These are phyloP conservation scores for Phyllostomus discolor DNA, from an alignment of 2,113 vertebrate genomes.

Conservation along the genomic window DNA sequence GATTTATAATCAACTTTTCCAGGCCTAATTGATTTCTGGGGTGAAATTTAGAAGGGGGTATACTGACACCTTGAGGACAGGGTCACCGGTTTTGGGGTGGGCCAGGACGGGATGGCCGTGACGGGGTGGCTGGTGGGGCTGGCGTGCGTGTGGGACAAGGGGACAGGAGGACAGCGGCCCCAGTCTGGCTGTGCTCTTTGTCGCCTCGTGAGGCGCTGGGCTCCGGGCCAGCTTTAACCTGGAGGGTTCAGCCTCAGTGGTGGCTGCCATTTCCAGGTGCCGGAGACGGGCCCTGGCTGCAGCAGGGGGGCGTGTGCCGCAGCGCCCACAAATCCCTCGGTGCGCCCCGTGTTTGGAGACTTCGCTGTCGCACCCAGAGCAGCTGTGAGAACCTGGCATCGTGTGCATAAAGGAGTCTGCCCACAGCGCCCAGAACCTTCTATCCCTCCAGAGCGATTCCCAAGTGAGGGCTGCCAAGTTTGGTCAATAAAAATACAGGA, in stretches of 20 bases:
- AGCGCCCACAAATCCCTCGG: background rate
- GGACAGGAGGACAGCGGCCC: background rate
- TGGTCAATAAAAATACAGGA: background rate
- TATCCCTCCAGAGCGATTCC: background rate
- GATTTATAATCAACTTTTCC: constrained; percentile 74
- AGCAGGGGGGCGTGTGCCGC: accelerated
- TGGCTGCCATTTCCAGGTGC: background rate
- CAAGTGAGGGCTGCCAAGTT: background rate
- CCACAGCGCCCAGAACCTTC: background rate
- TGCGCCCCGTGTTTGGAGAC: background rate
- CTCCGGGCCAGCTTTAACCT: background rate
- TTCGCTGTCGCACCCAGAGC: accelerated
- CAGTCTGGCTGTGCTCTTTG: background rate
- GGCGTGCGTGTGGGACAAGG: accelerated
- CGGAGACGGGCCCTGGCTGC: accelerated
- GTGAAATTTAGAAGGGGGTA: constrained; percentile 16
- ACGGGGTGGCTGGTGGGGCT: accelerated
- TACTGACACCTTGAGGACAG: background rate
- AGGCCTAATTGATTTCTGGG: constrained; percentile 74
- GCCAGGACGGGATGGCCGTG: accelerated
- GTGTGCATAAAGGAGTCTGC: accelerated
- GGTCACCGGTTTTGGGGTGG: background rate
- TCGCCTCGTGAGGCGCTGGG: background rate
- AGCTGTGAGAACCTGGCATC: background rate
- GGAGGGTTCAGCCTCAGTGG: too few species aligned